These are phyloP conservation scores for Podarcis muralis DNA, from an alignment of 2,113 vertebrate genomes.

Conservation along the genomic window DNA sequence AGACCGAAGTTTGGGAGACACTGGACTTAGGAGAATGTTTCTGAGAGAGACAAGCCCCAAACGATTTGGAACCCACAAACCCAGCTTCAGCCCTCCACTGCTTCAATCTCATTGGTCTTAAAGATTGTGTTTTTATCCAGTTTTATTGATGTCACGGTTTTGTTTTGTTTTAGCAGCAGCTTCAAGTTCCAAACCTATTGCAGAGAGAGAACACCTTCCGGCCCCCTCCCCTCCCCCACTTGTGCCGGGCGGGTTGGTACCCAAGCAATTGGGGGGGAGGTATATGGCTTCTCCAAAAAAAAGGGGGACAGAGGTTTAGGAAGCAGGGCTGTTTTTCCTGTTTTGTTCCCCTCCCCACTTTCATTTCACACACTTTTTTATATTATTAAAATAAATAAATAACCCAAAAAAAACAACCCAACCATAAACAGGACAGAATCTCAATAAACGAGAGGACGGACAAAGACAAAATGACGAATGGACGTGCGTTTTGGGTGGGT, in stretches of 20 bases:
- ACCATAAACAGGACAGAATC: conserved; percentile 29
- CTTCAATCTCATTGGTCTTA: neutral
- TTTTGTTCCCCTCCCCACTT: neutral
- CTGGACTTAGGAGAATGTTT: neutral
- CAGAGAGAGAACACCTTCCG: conserved; percentile 12
- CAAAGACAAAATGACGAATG: conserved; percentile 47
- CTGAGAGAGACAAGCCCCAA: neutral
- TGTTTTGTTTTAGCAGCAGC: conserved; percentile 20
- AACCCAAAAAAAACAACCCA: neutral
- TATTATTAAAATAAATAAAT: conserved; percentile 2
- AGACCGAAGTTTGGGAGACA: too few species aligned
- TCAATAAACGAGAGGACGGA: conserved; percentile 43
- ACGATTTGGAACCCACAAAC: neutral
- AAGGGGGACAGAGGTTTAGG: conserved; percentile 20
- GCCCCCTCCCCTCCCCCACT: conserved; percentile 2
- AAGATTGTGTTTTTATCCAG: neutral
- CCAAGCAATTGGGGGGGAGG: conserved; percentile 1
- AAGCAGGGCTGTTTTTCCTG: neutral
- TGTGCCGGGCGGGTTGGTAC: neutral
- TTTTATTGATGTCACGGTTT: conserved; percentile 35
- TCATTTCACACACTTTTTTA: neutral
- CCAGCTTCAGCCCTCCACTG: neutral
- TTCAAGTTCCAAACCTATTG: conserved; percentile 45
- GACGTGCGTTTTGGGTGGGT: conserved; percentile 21
- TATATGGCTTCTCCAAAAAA: conserved; percentile 33